A percentile compares a stretch with the other conserved stretches of the same genome.
phyloP scores from a whole-genome alignment of 2,113 vertebrate genomes.

The Chascanopsetta lugubris region DNA sequence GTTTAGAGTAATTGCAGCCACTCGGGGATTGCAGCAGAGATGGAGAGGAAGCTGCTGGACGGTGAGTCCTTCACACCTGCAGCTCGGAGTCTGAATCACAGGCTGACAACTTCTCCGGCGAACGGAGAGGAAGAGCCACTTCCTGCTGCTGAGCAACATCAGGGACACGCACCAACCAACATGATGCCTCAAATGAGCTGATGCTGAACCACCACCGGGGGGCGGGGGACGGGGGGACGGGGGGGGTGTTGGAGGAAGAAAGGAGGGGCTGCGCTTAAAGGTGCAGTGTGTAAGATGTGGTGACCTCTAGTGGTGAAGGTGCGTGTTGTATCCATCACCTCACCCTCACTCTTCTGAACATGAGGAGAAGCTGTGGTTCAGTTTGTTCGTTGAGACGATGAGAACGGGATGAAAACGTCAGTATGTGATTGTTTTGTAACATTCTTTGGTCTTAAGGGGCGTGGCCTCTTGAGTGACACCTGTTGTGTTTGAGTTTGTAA shows the following conservation, averaged over 20 bases:
- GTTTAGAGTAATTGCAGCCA: constrained; percentile 63
- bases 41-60: constrained; percentile 49
- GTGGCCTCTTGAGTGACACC: no score
- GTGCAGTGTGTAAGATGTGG: no score
- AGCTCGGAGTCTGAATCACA: constrained; percentile 13
- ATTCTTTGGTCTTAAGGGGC: no score
- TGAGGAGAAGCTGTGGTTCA: no score
- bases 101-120: constrained; percentile 38
- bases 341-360: no score
- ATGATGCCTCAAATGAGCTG: constrained; percentile 11
- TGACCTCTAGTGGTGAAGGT: no score
- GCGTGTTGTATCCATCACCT: no score
- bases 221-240: constrained; percentile 10
- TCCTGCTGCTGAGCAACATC: constrained; percentile 41
- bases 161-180: constrained; percentile 4
- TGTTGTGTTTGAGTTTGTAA: no score
- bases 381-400: no score
- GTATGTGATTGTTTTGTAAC: no score
- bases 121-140: constrained; percentile 36
- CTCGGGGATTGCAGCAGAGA: constrained; percentile 49
- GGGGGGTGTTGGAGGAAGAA: neutral
- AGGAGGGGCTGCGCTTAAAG: no score
- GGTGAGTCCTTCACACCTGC: constrained; percentile 42
- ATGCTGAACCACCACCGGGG: constrained; percentile 3
- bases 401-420: no score